Evolutionary conservation across 2,113 vertebrate genomes (phyloP), one percentile per base, ranked within the genome.

Genomic region (Pan troglodytes): DNA sequence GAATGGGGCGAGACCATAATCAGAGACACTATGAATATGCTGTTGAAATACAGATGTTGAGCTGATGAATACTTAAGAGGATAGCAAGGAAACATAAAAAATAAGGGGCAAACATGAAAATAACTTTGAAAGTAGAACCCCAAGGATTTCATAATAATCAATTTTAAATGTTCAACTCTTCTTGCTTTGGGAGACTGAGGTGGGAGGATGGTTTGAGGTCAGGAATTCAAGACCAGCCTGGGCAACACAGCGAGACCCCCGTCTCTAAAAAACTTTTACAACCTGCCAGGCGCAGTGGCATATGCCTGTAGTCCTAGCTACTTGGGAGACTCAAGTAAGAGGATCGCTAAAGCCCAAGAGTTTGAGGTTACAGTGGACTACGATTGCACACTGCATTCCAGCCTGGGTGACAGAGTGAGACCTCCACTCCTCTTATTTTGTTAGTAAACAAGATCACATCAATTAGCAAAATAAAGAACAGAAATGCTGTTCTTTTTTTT

Each of bases 101-200:
- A 27, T 40, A 92, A 80, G 10, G 0, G 72, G 27, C n/a, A 85
- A 85, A 78, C 20, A 61, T 8, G 52, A 79, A 95, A 91, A 85
- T 59, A 85, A 93, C 61, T 95, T 48, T 72, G 6, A 96, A 85
- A 93, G 72, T 93, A 73, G 9, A 67, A 25, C 27, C 20, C 9
- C 86, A 6, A 45, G 32, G 27, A 94, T 38, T 86, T 90, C 48
- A 96, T 43, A 27, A 59, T 50, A 78, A 75, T 81, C n/a, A 3
- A 43, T 48, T 97, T 85, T 82, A 93, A 88, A 96, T 79, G 17
- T 80, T 93, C 73, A 89, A 73, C 6, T 72, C n/a, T 68, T 68
- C 16, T 18, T 68, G 32, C 32, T 68, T n/a, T 68, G 32, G n/a
- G n/a, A 73, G 70, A n/a, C n/a, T 4, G 9, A 68, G n/a, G 70